Conservation (phyloP, 2,888 invertebrate species). For the Polyommatus icarus region DNA sequence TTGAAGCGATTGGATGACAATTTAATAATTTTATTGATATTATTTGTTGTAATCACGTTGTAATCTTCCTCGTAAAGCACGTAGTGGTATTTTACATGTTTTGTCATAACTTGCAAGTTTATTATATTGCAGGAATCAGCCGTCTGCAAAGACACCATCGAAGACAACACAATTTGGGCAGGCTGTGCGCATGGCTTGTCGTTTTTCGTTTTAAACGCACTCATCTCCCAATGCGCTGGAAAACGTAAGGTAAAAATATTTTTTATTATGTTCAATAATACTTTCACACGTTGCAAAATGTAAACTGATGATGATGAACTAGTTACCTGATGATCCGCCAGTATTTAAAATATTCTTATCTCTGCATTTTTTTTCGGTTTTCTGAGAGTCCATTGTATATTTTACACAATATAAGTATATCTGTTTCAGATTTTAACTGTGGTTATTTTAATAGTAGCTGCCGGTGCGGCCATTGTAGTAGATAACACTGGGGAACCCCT, state of each 20-base stretch:
- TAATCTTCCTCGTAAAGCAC: no score
- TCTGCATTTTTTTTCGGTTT: neutral
- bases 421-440: conserved; percentile 55
- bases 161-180: conserved; percentile 67
- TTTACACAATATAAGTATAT: neutral
- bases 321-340: no score
- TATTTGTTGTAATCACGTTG: no score
- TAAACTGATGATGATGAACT: no score
- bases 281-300: neutral
- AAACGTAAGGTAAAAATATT: conserved; percentile 59
- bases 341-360: no score
- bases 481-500: conserved; percentile 63
- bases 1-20: conserved; percentile 36
- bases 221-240: conserved; percentile 64
- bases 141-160: conserved; percentile 54
- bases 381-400: neutral
- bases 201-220: conserved; percentile 65
- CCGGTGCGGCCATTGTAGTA: conserved; percentile 55
- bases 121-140: conserved; percentile 44
- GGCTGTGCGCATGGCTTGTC: conserved; percentile 67
- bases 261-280: neutral
- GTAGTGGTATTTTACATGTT: neutral
- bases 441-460: conserved; percentile 58
- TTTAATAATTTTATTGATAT: no score
- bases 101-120: neutral